Evolutionary conservation across 1,140 invertebrate species (phyloP), one percentile per base, ranked within the genome.

Genomic region (Drosophila arawakana): DNA sequence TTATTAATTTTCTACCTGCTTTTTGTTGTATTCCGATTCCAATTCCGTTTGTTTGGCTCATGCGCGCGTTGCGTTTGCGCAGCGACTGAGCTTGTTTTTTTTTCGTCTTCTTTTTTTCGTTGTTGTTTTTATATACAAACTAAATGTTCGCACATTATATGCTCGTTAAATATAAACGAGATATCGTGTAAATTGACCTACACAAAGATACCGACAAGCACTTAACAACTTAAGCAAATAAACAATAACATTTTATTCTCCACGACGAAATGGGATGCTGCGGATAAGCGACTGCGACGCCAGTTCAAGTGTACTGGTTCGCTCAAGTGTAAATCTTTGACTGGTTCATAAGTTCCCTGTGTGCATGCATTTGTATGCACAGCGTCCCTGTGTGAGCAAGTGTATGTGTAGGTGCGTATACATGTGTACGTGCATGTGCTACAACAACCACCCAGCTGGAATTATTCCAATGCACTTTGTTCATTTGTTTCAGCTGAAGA

Each of bases 191-290:
- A 47, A 70, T 73, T 71, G 65, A 68, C 50, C 18, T 49, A 62
- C 65, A 49, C 37, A 65, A 66, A 66, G 46, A 57, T 58, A 44
- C 44, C 46, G 49, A 58, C 65, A 50, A 70, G 60, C 71, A 81
- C 74, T 73, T 82, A 71, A 73, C 68, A 77, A 78, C 61, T 67
- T 61, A 15, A 55, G 39, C 68, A 82, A 88, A 86, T 88, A 88
- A 86, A 86, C 83, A 88, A 81, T 46, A 74, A 61, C 80, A 86
- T 82, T 86, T 78, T 80, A 77, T 68, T 68, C 43, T 57, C 15
- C 25, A 34, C 57, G 58, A 57, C 54, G 59, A 65, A 65, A 50
- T 72, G 52, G 81, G 82, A 85, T 85, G 81, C 81, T 85, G 81
- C 60, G 65, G 65, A 54, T 63, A 67, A 50, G 47, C 67, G 66